Evolutionary conservation across 2,113 vertebrate genomes (phyloP).

Genomic region (Ariopsis seemanni): DNA sequence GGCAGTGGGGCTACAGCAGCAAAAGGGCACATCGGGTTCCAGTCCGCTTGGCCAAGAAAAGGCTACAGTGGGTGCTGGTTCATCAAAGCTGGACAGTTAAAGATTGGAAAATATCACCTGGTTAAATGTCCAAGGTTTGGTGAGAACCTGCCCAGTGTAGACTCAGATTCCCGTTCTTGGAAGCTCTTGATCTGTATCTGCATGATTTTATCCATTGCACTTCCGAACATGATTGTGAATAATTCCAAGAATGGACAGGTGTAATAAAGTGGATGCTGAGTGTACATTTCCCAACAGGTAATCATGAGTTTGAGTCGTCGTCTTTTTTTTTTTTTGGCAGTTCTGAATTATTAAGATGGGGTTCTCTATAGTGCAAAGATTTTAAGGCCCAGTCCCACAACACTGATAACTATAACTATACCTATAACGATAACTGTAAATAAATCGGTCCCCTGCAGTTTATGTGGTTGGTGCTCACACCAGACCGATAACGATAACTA

Average conservation of each 20-base stretch:
- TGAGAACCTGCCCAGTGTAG: neutral
- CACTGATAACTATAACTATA: too few species aligned
- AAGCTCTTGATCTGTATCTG: neutral
- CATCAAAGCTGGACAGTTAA: neutral
- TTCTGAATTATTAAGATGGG: neutral
- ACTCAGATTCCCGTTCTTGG: neutral
- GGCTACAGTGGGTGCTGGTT: neutral
- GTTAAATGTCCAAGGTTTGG: neutral
- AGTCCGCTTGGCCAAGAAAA: neutral
- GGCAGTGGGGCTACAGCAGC: neutral
- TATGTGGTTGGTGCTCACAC: too few species aligned
- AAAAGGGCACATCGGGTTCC: neutral
- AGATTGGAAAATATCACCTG: neutral
- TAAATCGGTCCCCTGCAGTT: too few species aligned
- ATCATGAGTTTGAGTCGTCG: neutral
- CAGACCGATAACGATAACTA: too few species aligned
- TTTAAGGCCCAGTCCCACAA: too few species aligned
- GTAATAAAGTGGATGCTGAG: neutral
- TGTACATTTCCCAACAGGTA: neutral
- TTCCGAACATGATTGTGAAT: neutral
- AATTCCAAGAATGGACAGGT: neutral
- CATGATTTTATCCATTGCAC: neutral
- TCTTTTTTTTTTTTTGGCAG: neutral
- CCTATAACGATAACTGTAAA: too few species aligned
- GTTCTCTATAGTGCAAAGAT: neutral